Conservation (phyloP, 2,113 vertebrate genomes). For the Rallus limicola region DNA sequence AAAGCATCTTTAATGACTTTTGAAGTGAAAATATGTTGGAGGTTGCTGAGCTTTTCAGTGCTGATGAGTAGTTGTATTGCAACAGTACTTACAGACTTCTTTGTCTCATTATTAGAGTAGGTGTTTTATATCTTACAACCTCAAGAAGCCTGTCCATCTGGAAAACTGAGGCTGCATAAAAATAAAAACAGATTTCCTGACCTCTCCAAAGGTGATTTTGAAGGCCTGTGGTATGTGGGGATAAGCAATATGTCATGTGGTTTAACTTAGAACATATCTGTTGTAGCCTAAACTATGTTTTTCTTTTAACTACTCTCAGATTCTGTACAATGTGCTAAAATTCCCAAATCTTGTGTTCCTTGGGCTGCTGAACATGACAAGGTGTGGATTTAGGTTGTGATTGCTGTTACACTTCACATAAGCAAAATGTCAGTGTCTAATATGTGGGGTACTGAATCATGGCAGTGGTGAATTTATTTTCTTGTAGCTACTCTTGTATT, state of each 20-base stretch:
- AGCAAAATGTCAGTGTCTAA: background rate
- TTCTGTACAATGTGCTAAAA: background rate
- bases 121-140: background rate
- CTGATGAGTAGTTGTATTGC: background rate
- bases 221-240: background rate
- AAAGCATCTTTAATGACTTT: background rate
- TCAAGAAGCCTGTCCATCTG: background rate
- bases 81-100: background rate
- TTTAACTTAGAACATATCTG: background rate
- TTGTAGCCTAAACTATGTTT: background rate
- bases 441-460: background rate
- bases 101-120: background rate
- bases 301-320: background rate
- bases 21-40: background rate
- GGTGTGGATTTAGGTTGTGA: conserved; percentile 2
- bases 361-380: background rate
- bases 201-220: background rate
- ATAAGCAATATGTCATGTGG: background rate
- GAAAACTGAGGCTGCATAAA: background rate
- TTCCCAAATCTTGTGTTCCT: background rate
- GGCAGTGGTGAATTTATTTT: background rate
- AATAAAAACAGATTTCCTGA: background rate
- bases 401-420: conserved; percentile 9
- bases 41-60: background rate
- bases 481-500: background rate